Percentiles rank a stretch among this genome's conserved stretches.
Evolutionary conservation across 2,113 vertebrate species (phyloP).

Genomic region (Drymodes brunneopygia): DNA sequence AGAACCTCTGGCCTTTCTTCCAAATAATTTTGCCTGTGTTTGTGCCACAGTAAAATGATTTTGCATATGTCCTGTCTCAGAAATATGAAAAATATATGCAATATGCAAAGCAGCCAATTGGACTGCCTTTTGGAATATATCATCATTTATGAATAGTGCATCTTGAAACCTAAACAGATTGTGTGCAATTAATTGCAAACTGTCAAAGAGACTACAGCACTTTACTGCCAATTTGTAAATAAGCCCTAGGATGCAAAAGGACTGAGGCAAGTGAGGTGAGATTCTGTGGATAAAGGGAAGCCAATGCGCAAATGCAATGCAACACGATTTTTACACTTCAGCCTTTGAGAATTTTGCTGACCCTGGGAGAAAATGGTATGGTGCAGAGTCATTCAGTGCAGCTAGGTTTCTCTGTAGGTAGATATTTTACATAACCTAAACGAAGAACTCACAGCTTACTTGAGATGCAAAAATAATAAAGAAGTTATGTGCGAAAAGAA

Average conservation of each 20-base stretch:
- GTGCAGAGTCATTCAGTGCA: background rate
- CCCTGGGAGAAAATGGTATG: background rate
- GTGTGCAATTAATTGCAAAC: constrained; percentile 49
- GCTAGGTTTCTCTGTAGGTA: background rate
- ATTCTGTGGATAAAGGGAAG: background rate
- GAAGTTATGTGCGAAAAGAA: background rate
- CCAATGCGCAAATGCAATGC: background rate
- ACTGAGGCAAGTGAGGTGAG: background rate
- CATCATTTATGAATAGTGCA: constrained; percentile 28
- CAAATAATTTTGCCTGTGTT: constrained; percentile 2
- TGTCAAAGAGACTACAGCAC: constrained; percentile 30
- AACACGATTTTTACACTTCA: constrained; percentile 2
- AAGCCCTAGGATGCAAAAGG: background rate
- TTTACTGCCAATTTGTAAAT: constrained; percentile 47
- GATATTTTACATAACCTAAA: background rate
- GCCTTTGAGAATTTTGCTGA: constrained; percentile 26
- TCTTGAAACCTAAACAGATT: constrained; percentile 53
- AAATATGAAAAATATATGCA: constrained; percentile 51
- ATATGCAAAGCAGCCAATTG: constrained; percentile 48
- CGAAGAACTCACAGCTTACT: background rate
- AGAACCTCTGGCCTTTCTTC: constrained; percentile 36
- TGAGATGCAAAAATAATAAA: background rate
- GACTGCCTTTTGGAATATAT: constrained; percentile 38
- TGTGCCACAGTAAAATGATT: constrained; percentile 34
- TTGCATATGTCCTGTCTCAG: constrained; percentile 18